Evolutionary conservation across 1,140 invertebrate species (phyloP), one percentile per base, ranked within the genome.

Genomic region (Nymphalis io): DNA sequence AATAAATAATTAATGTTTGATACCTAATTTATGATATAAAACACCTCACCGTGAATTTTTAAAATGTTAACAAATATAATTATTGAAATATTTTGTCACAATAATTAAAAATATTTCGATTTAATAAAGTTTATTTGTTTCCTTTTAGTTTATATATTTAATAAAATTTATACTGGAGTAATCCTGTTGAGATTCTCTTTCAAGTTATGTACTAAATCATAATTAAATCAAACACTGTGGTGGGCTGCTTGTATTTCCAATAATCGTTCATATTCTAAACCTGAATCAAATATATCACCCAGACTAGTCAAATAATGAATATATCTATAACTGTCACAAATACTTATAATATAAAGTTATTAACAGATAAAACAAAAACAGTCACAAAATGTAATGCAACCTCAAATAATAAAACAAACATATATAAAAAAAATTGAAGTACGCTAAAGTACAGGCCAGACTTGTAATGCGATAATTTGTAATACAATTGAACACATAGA

Each of bases 1-100:
- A 87, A 87, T 86, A 86, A 88, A 83, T 85, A 76, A 84, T 75
- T 67, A 80, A 68, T 76, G 74, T 70, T 80, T 69, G 53, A 75
- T 76, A 68, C 68, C 70, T 73, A 83, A 78, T 78, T 76, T 75
- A 78, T 77, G 74, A 74, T 74, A 77, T 71, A 79, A 60, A 74
- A 72, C 69, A 78, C 61, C 59, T 79, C 75, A 76, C 58, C 46
- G 72, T 79, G 39, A 71, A 68, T 80, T 69, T 60, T 64, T 48
- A 59, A 57, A 57, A 16, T 61, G 18, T 21, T 53, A 42, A 39
- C 3, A 46, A 63, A 44, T 63, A 69, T 46, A 46, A 16, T 46
- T 61, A 59, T 53, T 38, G 23, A 23, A 59, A 57, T 63, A 62
- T 64, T 42, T 21, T 55, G 60, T 70, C n/a, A n/a, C 21, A 44